Base-by-base conservation (phyloP, 2,888 invertebrate genomes). In the Physocephala rufipes region DNA sequence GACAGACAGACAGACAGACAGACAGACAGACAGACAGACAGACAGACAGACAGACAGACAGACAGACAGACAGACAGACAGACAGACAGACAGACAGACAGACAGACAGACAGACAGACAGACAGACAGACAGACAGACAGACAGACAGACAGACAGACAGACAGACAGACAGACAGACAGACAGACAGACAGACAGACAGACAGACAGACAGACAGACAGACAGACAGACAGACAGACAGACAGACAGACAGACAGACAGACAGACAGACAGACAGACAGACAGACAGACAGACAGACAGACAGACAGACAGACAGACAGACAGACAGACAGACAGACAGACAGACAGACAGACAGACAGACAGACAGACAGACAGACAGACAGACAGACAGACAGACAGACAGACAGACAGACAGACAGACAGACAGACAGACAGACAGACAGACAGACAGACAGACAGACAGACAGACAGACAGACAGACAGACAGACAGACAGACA, bases 91-190 rank as follows among this genome's bases (percentile, higher is more conserved):
- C 45, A 45, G 45, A 15, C 45, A 45, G 45, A 45, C 45, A 45
- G 45, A 45, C 45, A 45, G 45, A 45, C 45, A 45, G 45, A 45
- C 45, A 45, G 45, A 45, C 45, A 45, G 45, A 45, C 45, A 45
- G 45, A 45, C 45, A 45, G 45, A 45, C 45, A 45, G 45, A 45
- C 45, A 45, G 45, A 45, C 45, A 45, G 45, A 45, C 45, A 45
- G 45, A 45, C 45, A 45, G 45, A 45, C 45, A 45, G 45, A 45
- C 45, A 45, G 45, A 45, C 45, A 45, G 45, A 45, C 45, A 45
- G 45, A 45, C 45, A 45, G 45, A 45, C 45, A 45, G 45, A 45
- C 45, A 45, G 45, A 45, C 45, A 45, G 45, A 45, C 45, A 45
- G 45, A 45, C 45, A 45, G 45, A 45, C 45, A 45, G 45, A 45